These are phyloP conservation scores for Thecocarcelia acutangulata DNA, from an alignment of 2,888 invertebrate species.

Conservation along the genomic window DNA sequence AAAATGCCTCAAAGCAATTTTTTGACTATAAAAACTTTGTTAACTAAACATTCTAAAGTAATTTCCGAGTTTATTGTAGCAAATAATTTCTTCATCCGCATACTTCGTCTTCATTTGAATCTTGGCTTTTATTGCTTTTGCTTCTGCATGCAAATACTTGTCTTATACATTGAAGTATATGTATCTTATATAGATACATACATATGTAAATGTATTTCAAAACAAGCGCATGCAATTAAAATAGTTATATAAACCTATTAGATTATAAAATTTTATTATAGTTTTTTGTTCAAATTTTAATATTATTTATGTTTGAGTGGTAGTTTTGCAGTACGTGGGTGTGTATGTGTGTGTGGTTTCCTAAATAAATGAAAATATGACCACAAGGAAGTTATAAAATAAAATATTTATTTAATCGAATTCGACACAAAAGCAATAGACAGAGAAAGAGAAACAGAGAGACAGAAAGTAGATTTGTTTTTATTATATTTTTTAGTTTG, in stretches of 20 bases:
- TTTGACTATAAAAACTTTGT: slow-evolving; percentile 62
- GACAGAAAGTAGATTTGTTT: slow-evolving; percentile 20
- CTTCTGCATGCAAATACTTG: slow-evolving; percentile 1
- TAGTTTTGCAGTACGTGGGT: neutral
- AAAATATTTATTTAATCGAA: slow-evolving; percentile 50
- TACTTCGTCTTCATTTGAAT: slow-evolving; percentile 57
- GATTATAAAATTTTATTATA: slow-evolving; percentile 58
- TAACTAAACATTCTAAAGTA: slow-evolving; percentile 70
- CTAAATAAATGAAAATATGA: slow-evolving; percentile 41
- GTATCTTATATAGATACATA: neutral
- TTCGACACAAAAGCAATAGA: slow-evolving; percentile 25
- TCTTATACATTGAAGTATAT: neutral
- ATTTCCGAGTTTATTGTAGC: slow-evolving; percentile 73
- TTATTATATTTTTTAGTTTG: slow-evolving; percentile 6
- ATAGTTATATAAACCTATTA: slow-evolving; percentile 67
- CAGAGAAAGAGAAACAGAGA: slow-evolving; percentile 2
- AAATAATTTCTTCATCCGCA: slow-evolving; percentile 71
- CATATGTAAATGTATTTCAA: slow-evolving; percentile 10
- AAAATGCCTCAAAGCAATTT: slow-evolving; percentile 57
- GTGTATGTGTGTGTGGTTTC: neutral
- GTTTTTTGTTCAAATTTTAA: slow-evolving; percentile 40
- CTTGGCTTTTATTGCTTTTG: slow-evolving; percentile 40
- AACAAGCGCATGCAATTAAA: slow-evolving; percentile 70
- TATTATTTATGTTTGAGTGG: slow-evolving; percentile 25
- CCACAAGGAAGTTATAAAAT: slow-evolving; percentile 53